Conservation (phyloP, 1,140 invertebrate species). For the Aphaenogaster ashmeadi region DNA sequence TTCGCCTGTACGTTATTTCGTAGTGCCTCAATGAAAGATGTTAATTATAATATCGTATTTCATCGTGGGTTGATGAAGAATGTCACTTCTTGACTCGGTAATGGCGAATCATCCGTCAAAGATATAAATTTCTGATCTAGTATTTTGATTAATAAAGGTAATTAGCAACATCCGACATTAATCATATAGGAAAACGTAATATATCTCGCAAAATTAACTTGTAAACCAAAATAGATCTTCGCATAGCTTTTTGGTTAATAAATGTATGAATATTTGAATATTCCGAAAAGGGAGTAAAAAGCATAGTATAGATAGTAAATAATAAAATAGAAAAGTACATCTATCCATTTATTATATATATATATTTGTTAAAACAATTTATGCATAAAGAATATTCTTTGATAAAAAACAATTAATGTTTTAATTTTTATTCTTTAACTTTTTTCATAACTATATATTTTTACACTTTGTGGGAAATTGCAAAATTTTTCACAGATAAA, state of each 20-base stretch:
- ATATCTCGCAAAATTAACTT: constrained; percentile 26
- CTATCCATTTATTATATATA: neutral
- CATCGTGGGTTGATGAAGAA: constrained; percentile 10
- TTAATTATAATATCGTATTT: constrained; percentile 41
- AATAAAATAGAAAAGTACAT: constrained; percentile 6
- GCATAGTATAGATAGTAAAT: neutral
- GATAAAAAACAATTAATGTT: neutral
- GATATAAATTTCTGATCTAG: constrained; percentile 57
- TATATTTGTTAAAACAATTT: neutral
- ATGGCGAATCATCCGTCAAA: constrained; percentile 13
- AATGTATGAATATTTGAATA: neutral
- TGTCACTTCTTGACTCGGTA: neutral
- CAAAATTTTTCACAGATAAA: neutral
- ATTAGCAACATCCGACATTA: constrained; percentile 48
- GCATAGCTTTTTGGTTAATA: neutral
- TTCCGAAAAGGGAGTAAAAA: neutral
- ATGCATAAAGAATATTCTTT: neutral
- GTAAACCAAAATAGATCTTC: neutral
- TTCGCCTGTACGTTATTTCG: neutral
- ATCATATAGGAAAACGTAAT: neutral
- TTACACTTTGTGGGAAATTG: neutral
- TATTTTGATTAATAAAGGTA: constrained; percentile 30
- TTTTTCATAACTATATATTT: constrained; percentile 3
- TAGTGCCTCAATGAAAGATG: neutral
- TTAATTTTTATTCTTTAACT: neutral